Evolutionary conservation across 1,140 invertebrate genomes (phyloP).

Genomic region (Tetramorium simillimum): DNA sequence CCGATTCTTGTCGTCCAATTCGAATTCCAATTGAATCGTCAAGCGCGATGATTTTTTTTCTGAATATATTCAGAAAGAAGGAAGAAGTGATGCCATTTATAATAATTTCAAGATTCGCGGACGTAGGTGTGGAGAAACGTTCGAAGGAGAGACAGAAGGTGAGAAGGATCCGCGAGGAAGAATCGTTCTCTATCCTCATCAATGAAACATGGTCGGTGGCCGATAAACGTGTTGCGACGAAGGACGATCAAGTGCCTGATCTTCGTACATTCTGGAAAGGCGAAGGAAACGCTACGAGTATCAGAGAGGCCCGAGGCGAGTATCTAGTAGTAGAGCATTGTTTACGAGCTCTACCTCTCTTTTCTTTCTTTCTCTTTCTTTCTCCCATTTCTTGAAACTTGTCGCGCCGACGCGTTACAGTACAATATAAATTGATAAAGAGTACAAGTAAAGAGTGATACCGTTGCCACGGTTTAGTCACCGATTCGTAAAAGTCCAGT

Average conservation of each 20-base stretch:
- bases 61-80: slow-evolving; percentile 30
- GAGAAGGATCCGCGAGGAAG: slow-evolving; percentile 32
- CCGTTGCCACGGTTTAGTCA: too few relatives aligned
- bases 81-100: slow-evolving; percentile 23
- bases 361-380: too few relatives aligned
- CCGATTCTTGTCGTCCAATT: background rate
- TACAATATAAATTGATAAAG: too few relatives aligned
- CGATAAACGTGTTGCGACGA: background rate
- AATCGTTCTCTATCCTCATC: slow-evolving; percentile 32
- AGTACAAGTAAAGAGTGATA: too few relatives aligned
- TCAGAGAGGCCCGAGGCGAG: slow-evolving; percentile 76
- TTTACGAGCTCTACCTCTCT: too few relatives aligned
- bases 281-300: slow-evolving; percentile 79
- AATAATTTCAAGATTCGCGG: slow-evolving; percentile 46
- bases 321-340: too few relatives aligned
- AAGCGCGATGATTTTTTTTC: background rate
- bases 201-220: slow-evolving; percentile 56
- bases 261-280: slow-evolving; percentile 86
- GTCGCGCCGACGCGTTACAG: too few relatives aligned
- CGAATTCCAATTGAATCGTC: background rate
- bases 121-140: slow-evolving; percentile 26
- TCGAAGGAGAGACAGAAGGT: slow-evolving; percentile 39
- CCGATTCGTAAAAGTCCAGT: too few relatives aligned
- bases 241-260: slow-evolving; percentile 56
- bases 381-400: too few relatives aligned